Base-by-base conservation (phyloP, 2,113 vertebrate genomes). In the Gobius niger region DNA sequence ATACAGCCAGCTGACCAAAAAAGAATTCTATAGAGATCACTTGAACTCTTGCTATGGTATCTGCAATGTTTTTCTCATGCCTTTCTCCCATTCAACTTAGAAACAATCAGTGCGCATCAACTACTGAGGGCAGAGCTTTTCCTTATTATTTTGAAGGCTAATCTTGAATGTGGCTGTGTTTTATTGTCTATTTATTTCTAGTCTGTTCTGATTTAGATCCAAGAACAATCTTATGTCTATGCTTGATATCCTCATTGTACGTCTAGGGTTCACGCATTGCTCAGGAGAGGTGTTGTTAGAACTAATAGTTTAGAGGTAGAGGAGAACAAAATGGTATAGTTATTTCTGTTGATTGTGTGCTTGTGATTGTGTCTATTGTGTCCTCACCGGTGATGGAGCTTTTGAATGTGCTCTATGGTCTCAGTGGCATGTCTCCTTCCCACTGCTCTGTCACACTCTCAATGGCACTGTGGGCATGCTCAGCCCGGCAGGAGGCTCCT, bases 351-450 rank as follows among this genome's bases (percentile, higher is more conserved):
- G 75, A 84, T 85, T 85, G 78, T 52, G 60, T 84, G 49, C 80
- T 70, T 85, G 56, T 72, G 71, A 80, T 85, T 77, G 80, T 76
- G 82, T 73, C 68, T 72, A 74, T 71, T 85, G 72, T 85, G 77
- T 80, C 24, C 61, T 61, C 62, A 75, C 59, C 65, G 84, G 73
- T 82, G 87, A 86, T 75, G 73, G 78, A 70, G 75, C 82, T 85
- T 76, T 80, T 89, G 85, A 79, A 71, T 77, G 79, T 70, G 68
- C 63, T 66, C 80, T 82, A 78, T 71, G 80, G 73, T 86, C 85
- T 78, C 88, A 77, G 88, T 86, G 82, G 83, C 86, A 79, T 82
- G 70, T 81, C 68, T 87, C 86, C 87, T 85, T 83, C 88, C 90
- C 77, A 76, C 84, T 71, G 86, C 81, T 91, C 84, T 82, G 85